Conservation (phyloP, 2,113 vertebrate species). For the Solenodon paradoxus region DNA sequence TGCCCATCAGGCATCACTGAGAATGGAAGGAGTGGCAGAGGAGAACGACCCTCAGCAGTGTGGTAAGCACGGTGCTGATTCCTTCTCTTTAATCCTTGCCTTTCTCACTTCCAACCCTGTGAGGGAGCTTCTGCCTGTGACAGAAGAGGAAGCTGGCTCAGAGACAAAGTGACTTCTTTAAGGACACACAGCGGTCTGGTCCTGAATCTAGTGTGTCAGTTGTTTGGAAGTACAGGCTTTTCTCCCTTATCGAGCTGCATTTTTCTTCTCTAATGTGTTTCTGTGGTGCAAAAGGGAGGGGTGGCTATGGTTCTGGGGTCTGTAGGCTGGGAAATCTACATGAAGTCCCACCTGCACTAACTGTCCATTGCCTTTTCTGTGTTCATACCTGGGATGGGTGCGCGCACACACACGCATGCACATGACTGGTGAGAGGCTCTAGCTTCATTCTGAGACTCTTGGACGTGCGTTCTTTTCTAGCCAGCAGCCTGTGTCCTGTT, state of each 20-base stretch:
- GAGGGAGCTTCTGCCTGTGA: not conserved
- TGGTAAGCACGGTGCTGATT: not conserved
- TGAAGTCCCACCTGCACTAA: not conserved
- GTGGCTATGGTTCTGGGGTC: not conserved
- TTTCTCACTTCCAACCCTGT: not conserved
- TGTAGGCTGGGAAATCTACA: not conserved
- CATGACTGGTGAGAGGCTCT: not conserved
- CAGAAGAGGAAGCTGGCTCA: not conserved
- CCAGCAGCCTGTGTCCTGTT: not conserved
- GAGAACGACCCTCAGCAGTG: accelerated
- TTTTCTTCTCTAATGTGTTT: not conserved
- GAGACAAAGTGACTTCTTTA: not conserved
- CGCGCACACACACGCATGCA: not conserved
- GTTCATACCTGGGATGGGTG: not conserved
- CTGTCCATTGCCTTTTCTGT: not conserved
- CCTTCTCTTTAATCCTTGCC: not conserved
- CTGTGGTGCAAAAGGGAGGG: not conserved
- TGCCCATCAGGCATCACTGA: not conserved
- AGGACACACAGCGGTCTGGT: not conserved
- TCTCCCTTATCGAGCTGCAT: not conserved
- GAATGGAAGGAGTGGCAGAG: not conserved
- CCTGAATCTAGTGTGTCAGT: not conserved
- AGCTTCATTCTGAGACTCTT: not conserved
- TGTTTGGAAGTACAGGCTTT: not conserved
- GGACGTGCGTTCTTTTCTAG: not conserved